Conservation (phyloP, 2,888 invertebrate species). For the Muschampia plurimacula region DNA sequence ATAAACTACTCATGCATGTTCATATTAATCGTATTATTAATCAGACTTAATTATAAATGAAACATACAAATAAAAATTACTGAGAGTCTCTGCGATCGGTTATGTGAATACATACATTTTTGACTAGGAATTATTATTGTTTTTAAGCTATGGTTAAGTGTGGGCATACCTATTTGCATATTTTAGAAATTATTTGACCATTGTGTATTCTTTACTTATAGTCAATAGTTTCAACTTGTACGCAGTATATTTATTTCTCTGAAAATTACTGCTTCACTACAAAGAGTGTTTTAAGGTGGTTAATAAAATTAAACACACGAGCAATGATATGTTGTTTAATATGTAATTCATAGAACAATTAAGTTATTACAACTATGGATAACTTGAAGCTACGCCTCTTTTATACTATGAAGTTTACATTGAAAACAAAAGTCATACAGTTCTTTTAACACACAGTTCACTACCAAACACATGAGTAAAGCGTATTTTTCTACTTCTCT, state of each 20-base stretch:
- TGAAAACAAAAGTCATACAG: not conserved
- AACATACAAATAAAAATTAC: not conserved
- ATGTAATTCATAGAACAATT: slow-evolving; percentile 21
- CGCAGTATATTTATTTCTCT: too few relatives aligned
- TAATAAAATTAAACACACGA: slow-evolving; percentile 13
- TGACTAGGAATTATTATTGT: too few relatives aligned
- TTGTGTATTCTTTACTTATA: too few relatives aligned
- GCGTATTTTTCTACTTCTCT: not conserved
- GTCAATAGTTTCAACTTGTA: not conserved
- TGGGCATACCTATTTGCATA: too few relatives aligned
- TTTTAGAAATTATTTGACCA: too few relatives aligned
- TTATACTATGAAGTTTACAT: not conserved
- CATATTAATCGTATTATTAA: not conserved
- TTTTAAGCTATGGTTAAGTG: too few relatives aligned
- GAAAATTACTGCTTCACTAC: too few relatives aligned
- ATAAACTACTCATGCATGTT: slow-evolving; percentile 3
- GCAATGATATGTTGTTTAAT: slow-evolving; percentile 32
- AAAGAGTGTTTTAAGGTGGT: not conserved
- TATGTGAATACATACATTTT: too few relatives aligned
- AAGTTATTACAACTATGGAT: slow-evolving; percentile 11
- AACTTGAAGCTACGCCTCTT: slow-evolving; percentile 10
- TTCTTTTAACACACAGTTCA: not conserved
- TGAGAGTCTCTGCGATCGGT: too few relatives aligned
- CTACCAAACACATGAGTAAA: not conserved
- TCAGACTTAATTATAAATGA: not conserved